Evolutionary conservation across 2,888 invertebrate species (phyloP), one percentile per base, ranked within the genome.

Genomic region (Zhengitettix transpicula): DNA sequence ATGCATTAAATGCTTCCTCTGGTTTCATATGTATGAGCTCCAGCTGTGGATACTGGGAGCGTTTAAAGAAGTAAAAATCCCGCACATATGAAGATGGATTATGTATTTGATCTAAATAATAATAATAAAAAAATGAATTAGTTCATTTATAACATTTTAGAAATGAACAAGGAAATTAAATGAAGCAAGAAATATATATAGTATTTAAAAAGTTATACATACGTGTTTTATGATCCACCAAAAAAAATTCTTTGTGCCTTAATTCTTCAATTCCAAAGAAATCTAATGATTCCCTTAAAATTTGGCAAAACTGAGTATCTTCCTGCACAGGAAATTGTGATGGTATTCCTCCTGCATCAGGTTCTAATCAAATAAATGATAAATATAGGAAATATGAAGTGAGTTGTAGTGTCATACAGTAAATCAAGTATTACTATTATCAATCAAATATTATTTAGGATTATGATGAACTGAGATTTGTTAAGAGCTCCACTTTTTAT

Each of bases 151-250:
- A 16, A 40, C 5, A 1, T 55, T 12, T 11, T 55, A 40, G 28
- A 12, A 40, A 41, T 28, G 1, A 15, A 15, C 8, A 54, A 53
- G 10, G 12, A 17, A 17, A 2, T 10, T 53, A 17, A 14, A n/a
- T 17, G 7, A 28, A 28, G 1, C 11, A 53, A 10, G 53, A 53
- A 53, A 17, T 12, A 28, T n/a, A n/a, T 28, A 53, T 53, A 17
- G 54, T 54, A 11, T 47, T 47, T 12, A 47, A 47, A 7, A 47
- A n/a, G 9, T 47, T 5, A 47, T 47, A 75, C 84, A 82, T 78
- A 97, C 97, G 93, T 60, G 97, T 97, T 79, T 98, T 98, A 66
- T 95, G 90, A 72, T 99, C 99, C 1, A 97, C 90, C n/a, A 99
- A 77, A 69, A 95, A 97, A 71, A 93, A 94, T 72, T 92, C 89